Percentiles rank a stretch among this genome's conserved stretches.
Evolutionary conservation across 2,113 vertebrate species (phyloP).

Genomic region (Centrocercus urophasianus): DNA sequence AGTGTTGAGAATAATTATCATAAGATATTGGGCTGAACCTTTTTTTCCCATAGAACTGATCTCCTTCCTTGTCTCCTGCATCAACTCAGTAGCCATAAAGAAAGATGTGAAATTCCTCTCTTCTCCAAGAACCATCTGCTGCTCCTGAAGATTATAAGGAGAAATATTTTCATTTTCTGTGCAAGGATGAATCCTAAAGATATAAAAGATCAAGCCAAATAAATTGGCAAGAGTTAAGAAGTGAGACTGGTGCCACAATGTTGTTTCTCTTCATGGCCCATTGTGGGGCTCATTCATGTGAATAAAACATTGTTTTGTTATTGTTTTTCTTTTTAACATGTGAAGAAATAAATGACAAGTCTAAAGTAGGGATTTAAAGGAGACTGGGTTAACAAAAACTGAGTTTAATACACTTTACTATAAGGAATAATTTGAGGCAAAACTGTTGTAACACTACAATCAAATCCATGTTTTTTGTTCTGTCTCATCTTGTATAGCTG

Average conservation of each 20-base stretch:
- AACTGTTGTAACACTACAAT: background rate
- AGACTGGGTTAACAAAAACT: background rate
- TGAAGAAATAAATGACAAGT: background rate
- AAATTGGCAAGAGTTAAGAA: background rate
- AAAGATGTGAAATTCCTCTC: background rate
- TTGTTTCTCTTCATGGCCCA: background rate
- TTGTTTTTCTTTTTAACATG: background rate
- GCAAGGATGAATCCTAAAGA: background rate
- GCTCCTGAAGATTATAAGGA: background rate
- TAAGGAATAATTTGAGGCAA: background rate
- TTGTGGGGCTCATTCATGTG: background rate
- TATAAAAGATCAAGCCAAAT: background rate
- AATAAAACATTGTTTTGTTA: fast-evolving
- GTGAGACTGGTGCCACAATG: background rate
- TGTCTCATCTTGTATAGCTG: background rate
- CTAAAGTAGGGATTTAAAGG: background rate
- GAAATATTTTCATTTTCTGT: background rate
- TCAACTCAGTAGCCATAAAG: background rate
- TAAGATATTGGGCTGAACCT: background rate
- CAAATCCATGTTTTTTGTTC: background rate
- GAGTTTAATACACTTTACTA: background rate
- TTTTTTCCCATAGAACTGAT: background rate
- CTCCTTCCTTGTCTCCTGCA: background rate
- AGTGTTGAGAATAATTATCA: background rate
- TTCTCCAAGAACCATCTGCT: background rate